Evolutionary conservation across 2,888 invertebrate genomes (phyloP).

Genomic region (Lottia gigantea): DNA sequence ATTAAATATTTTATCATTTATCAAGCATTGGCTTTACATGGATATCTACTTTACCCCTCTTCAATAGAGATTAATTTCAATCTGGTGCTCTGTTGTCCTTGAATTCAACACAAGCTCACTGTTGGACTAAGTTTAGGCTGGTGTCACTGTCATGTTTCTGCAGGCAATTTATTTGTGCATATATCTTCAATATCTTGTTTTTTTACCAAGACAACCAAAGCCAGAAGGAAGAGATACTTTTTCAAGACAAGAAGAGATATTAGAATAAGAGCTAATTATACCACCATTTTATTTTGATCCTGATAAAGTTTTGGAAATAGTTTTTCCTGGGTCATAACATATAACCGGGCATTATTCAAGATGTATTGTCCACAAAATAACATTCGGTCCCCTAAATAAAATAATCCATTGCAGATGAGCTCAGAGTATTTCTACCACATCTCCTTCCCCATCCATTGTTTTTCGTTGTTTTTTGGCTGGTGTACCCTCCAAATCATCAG

Average conservation of each 20-base stretch:
- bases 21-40: too few species aligned
- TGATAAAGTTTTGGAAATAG: not conserved
- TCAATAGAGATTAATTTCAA: too few species aligned
- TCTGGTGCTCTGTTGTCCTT: too few species aligned
- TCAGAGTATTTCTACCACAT: slow-evolving; percentile 33
- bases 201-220: too few species aligned
- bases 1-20: too few species aligned
- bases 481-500: slow-evolving; percentile 11
- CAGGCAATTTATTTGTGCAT: too few species aligned
- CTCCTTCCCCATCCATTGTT: slow-evolving; percentile 10
- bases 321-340: not conserved
- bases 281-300: not conserved
- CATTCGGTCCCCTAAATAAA: not conserved
- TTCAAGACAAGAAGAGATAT: not conserved
- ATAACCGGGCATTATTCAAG: not conserved
- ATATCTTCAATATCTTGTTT: too few species aligned
- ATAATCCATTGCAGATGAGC: not conserved
- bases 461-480: slow-evolving; percentile 8
- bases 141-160: too few species aligned
- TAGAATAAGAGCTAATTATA: not conserved
- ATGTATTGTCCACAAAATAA: slow-evolving; percentile 6
- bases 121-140: too few species aligned
- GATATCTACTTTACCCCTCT: too few species aligned
- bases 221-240: too few species aligned
- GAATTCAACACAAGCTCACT: too few species aligned